Evolutionary conservation across 2,113 vertebrate species (phyloP), one percentile per base, ranked within the genome.

Genomic region (Syngnathus scovelli): DNA sequence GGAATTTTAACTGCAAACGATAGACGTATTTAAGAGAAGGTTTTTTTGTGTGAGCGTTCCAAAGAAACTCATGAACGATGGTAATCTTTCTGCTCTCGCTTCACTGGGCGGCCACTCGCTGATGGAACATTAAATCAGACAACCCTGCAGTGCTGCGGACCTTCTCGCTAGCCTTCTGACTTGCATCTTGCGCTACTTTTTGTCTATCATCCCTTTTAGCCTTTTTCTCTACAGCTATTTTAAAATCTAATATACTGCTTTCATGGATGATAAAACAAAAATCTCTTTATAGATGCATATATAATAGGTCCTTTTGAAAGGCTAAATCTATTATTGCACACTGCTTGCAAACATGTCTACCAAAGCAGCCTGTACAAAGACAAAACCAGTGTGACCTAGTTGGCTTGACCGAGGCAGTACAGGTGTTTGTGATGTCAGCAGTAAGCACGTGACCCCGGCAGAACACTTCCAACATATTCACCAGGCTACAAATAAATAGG

Each of bases 111-210:
- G 61, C 41, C 76, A 70, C 82, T 12, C 59, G 75, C 83, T 75
- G 80, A 85, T 78, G 69, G 63, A 55, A 79, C 88, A 86, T 66
- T 87, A 88, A 86, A 87, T 88, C 83, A 84, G 81, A 87, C 81
- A 78, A 79, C 69, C 74, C 85, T 44, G 82, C 88, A 87, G 85
- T 74, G 76, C 79, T 62, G 51, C 67, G 58, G 68, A 33, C 66
- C 71, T 80, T 71, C 75, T 55, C 54, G 68, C 61, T 55, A 4
- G 52, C 19, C 48, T n/a, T 16, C 46, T 11, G 3, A 36, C 13
- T 58, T 1, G 27, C 27, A 56, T 56, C 55, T 49, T 19, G 52
- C 62, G 23, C 51, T 54, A 36, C 55, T 12, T 39, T 61, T 68
- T 64, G 23, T 52, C 33, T 33, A 39, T 51, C 39, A 36, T 72